These are phyloP conservation scores for Vulpes vulpes DNA, from an alignment of 2,113 vertebrate genomes.

Conservation along the genomic window DNA sequence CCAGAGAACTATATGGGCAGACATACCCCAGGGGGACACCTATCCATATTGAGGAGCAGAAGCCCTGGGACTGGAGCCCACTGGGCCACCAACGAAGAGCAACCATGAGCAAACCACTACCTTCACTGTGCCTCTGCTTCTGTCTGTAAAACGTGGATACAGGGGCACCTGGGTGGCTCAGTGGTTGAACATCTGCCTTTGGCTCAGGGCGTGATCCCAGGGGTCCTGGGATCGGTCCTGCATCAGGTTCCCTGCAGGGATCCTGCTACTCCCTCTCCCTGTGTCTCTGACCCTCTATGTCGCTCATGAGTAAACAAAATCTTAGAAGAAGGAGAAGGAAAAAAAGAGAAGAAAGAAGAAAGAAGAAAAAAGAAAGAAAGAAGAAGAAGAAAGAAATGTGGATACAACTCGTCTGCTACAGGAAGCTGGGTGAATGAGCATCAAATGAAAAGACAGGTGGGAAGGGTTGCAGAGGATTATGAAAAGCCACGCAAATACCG, in stretches of 20 bases:
- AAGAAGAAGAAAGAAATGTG: background rate
- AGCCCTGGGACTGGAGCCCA: fast-evolving
- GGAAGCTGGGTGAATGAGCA: background rate
- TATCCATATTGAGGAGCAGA: background rate
- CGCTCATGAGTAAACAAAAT: too few relatives aligned
- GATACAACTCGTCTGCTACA: background rate
- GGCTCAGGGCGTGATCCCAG: too few relatives aligned
- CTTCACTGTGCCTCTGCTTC: background rate
- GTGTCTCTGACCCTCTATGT: too few relatives aligned
- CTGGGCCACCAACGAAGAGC: background rate
- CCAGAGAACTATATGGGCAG: background rate
- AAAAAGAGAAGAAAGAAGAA: too few relatives aligned
- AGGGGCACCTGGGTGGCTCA: too few relatives aligned
- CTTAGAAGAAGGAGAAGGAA: too few relatives aligned
- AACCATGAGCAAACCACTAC: background rate
- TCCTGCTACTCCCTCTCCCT: too few relatives aligned
- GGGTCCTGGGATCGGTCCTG: too few relatives aligned
- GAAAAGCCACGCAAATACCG: background rate
- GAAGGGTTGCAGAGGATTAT: background rate
- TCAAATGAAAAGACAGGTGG: background rate
- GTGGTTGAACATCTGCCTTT: too few relatives aligned
- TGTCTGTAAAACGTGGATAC: background rate
- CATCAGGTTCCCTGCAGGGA: too few relatives aligned
- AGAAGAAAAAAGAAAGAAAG: too few relatives aligned
- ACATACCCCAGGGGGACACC: background rate